A percentile compares a stretch with the other conserved stretches of the same genome.
phyloP scores from a whole-genome alignment of 1,140 invertebrate species.

The Sarcophaga bullata region DNA sequence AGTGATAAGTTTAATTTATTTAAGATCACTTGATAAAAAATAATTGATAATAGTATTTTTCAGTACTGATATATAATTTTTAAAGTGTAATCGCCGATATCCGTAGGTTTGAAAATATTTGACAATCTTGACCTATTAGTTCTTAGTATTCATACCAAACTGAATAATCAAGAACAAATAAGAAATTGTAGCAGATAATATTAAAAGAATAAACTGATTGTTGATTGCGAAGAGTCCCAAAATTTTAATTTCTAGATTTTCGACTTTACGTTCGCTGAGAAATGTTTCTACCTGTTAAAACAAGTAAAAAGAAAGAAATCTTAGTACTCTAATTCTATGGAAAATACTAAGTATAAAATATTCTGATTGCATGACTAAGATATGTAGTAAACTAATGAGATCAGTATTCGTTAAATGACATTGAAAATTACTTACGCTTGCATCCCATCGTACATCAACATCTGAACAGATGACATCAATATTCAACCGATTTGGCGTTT shows the following conservation, averaged over 20 bases:
- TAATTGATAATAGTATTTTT: too few relatives aligned
- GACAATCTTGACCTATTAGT: background rate
- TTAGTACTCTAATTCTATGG: too few relatives aligned
- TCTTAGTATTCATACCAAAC: conserved; percentile 51
- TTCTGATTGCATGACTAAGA: too few relatives aligned
- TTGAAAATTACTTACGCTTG: conserved; percentile 34
- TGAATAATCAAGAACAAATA: conserved; percentile 59
- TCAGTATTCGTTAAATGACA: background rate
- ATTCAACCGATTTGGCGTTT: conserved; percentile 30
- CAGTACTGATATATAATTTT: too few relatives aligned
- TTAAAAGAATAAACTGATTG: conserved; percentile 55
- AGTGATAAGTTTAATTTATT: too few relatives aligned
- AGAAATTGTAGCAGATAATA: conserved; percentile 56
- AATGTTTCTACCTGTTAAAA: conserved; percentile 49
- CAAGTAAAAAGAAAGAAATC: background rate
- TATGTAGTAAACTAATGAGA: background rate
- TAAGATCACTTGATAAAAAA: too few relatives aligned
- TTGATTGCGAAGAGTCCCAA: conserved; percentile 56
- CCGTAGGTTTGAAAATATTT: too few relatives aligned
- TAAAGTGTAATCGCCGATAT: too few relatives aligned
- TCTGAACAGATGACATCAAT: conserved; percentile 42
- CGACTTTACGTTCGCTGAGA: conserved; percentile 52
- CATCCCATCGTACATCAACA: conserved; percentile 41
- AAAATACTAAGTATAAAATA: too few relatives aligned
- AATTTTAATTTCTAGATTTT: conserved; percentile 56